A percentile compares a stretch with the other conserved stretches of the same genome.
These are phyloP conservation scores for Muntiacus reevesi DNA, from an alignment of 2,113 vertebrate genomes.

Conservation along the genomic window DNA sequence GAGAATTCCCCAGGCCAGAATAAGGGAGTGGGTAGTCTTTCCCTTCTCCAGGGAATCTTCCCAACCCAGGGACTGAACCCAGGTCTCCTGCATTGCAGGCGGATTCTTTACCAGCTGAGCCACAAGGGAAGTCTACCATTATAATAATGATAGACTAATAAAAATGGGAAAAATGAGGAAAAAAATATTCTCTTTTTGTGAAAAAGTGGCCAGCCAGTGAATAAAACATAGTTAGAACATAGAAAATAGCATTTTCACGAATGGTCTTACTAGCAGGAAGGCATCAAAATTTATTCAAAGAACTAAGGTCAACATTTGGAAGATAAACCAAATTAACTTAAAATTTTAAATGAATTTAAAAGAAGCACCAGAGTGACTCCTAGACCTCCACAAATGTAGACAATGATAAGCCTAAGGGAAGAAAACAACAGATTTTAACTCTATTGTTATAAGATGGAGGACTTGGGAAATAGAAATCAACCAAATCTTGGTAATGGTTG, in stretches of 20 bases:
- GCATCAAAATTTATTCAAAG: not conserved
- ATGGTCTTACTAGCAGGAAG: slow-evolving; percentile 5
- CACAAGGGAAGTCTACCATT: not conserved
- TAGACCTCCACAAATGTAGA: not conserved
- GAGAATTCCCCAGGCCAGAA: not conserved
- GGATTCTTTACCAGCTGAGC: not conserved
- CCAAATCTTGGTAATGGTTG: not conserved
- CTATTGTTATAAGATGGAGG: not conserved
- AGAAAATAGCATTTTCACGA: not conserved
- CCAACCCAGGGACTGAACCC: not conserved
- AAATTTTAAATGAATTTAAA: slow-evolving; percentile 25
- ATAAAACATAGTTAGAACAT: not conserved
- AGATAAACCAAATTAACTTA: slow-evolving; percentile 45
- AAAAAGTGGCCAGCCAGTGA: not conserved
- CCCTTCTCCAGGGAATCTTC: not conserved
- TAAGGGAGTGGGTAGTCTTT: not conserved
- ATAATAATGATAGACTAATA: not conserved
- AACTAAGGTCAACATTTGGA: slow-evolving; percentile 51
- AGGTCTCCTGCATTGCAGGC: not conserved
- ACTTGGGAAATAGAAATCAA: slow-evolving; percentile 37
- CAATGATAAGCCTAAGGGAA: not conserved
- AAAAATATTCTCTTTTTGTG: not conserved
- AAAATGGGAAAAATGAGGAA: not conserved
- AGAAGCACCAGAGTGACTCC: not conserved
- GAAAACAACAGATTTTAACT: not conserved